phyloP scores from a whole-genome alignment of 2,113 vertebrate species.

The Tyto alba region DNA sequence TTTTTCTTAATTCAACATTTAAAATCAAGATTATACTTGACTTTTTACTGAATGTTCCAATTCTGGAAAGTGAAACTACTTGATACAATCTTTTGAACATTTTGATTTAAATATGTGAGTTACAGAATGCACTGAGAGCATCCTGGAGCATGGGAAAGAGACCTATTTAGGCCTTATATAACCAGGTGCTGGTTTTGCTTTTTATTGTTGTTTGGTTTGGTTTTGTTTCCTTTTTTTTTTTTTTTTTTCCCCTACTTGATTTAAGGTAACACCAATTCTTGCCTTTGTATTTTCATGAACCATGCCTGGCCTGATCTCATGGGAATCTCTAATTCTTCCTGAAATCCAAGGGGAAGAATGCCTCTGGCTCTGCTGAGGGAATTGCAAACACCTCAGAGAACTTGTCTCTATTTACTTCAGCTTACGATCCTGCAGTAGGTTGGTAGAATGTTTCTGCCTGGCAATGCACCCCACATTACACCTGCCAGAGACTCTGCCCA shows the following conservation, averaged over 20 bases:
- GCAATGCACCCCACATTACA: neutral
- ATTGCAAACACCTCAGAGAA: neutral
- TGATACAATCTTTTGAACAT: neutral
- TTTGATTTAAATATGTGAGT: neutral
- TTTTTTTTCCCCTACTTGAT: neutral
- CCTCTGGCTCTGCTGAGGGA: neutral
- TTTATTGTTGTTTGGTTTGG: neutral
- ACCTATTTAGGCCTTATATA: neutral
- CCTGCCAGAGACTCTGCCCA: neutral
- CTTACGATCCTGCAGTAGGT: neutral
- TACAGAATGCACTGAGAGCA: neutral
- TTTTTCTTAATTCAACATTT: neutral
- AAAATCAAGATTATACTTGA: neutral
- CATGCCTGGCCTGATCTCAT: rapidly evolving
- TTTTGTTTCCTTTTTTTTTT: too few relatives aligned
- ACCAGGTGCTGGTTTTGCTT: neutral
- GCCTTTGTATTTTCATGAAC: neutral
- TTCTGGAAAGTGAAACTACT: neutral
- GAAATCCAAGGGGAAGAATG: neutral
- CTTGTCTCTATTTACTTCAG: neutral
- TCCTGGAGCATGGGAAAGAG: neutral
- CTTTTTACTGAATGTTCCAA: neutral
- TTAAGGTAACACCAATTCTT: neutral
- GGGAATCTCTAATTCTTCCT: neutral
- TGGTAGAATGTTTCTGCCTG: neutral